These are phyloP conservation scores for Phaethornis superciliosus DNA, from an alignment of 2,113 vertebrate species.

Conservation along the genomic window DNA sequence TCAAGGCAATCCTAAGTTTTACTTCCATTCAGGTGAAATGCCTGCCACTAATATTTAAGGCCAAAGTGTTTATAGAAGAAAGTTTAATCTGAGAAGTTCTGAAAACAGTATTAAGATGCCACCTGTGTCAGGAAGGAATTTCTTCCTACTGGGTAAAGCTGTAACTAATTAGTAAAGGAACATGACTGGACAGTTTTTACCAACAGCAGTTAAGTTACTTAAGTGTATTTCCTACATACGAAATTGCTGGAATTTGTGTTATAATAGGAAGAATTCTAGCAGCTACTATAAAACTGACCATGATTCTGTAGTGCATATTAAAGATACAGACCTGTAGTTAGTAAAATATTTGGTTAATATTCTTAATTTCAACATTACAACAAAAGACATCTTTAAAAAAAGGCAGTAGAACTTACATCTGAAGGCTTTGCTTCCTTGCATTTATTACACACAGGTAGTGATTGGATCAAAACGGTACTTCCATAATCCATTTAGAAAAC, in stretches of 20 bases:
- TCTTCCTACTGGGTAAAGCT: not conserved
- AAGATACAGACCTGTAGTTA: not conserved
- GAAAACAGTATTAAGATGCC: not conserved
- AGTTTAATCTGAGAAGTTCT: not conserved
- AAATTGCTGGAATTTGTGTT: not conserved
- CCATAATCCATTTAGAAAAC: not conserved
- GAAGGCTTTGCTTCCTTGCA: not conserved
- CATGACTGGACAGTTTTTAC: not conserved
- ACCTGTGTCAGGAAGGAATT: not conserved
- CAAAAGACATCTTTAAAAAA: not conserved
- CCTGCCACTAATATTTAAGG: not conserved
- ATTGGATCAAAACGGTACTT: not conserved
- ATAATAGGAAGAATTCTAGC: not conserved
- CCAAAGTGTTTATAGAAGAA: not conserved
- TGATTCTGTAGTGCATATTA: not conserved
- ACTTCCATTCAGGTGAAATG: not conserved
- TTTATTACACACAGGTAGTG: not conserved
- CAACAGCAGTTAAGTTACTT: not conserved
- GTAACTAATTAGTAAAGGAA: not conserved
- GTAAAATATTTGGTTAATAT: not conserved
- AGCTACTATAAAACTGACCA: not conserved
- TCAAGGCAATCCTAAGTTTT: conserved; percentile 16
- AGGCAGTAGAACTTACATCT: not conserved
- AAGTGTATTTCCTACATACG: not conserved
- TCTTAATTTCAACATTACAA: not conserved